phyloP scores from a whole-genome alignment of 1,140 invertebrate genomes.

The Uloborus diversus region DNA sequence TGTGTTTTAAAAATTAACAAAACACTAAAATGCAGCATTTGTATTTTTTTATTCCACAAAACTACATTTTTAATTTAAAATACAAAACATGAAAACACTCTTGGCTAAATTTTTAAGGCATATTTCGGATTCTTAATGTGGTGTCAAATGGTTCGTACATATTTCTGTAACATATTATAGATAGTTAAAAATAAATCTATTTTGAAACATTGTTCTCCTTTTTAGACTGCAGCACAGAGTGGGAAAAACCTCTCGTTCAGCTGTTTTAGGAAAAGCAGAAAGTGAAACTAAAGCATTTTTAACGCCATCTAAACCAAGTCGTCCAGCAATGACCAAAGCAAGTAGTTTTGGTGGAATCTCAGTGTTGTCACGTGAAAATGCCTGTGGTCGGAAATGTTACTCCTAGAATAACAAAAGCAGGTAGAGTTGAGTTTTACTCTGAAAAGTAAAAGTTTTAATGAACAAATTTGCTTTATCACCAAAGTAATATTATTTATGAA shows the following conservation, averaged over 20 bases:
- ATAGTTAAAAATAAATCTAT: no score
- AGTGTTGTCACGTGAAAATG: slow-evolving; percentile 41
- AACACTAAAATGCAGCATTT: no score
- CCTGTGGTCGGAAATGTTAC: slow-evolving; percentile 46
- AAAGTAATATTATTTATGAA: neutral
- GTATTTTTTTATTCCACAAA: no score
- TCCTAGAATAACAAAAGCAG: slow-evolving; percentile 59
- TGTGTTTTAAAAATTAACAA: no score
- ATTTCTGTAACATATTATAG: no score
- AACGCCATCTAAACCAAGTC: slow-evolving; percentile 3
- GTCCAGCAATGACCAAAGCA: slow-evolving; percentile 57
- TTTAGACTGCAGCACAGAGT: slow-evolving; percentile 20
- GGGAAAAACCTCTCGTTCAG: slow-evolving; percentile 18
- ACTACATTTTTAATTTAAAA: no score
- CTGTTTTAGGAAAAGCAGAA: slow-evolving; percentile 22
- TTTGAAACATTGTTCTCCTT: no score
- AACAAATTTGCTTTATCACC: neutral
- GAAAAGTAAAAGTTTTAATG: neutral
- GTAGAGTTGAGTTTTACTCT: no score
- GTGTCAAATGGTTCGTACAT: no score
- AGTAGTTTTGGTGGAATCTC: slow-evolving; percentile 60
- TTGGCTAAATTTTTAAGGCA: no score
- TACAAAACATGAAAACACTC: no score
- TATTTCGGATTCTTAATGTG: no score
- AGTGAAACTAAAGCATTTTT: slow-evolving; percentile 37